Conservation (phyloP, 2,888 invertebrate genomes). For the Pyrrhosoma nymphula region DNA sequence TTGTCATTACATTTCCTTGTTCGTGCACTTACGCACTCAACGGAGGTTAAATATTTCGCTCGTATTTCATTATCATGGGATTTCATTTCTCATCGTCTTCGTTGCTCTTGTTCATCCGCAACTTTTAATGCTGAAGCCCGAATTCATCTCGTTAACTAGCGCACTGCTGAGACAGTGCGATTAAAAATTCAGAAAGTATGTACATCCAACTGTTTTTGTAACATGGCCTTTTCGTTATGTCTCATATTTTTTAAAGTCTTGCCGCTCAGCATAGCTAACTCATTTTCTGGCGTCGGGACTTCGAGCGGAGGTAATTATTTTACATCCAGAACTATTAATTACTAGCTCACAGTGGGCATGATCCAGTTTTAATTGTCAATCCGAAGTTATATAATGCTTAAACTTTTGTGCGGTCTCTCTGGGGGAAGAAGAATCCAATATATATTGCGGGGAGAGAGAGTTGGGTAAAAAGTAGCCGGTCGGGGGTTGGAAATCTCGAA, state of each 20-base stretch:
- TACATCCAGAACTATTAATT: neutral
- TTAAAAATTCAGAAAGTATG: neutral
- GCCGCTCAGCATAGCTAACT: neutral
- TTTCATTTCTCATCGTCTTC: neutral
- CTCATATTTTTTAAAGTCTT: neutral
- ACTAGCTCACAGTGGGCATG: neutral
- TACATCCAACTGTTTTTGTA: neutral
- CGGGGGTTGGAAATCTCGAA: no score
- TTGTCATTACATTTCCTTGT: no score
- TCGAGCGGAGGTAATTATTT: neutral
- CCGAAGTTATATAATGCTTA: slow-evolving; percentile 21
- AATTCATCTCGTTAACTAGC: neutral
- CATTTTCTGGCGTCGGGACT: neutral
- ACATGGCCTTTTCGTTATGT: neutral
- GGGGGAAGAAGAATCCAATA: neutral
- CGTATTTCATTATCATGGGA: neutral
- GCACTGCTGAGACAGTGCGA: neutral
- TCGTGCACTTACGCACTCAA: no score
- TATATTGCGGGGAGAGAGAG: neutral
- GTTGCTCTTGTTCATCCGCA: neutral
- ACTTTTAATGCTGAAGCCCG: neutral
- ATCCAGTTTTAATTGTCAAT: slow-evolving; percentile 17
- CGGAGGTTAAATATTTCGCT: no score
- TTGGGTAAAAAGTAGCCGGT: slow-evolving; percentile 6
- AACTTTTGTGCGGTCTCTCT: slow-evolving; percentile 1